Percentiles rank a stretch among this genome's conserved stretches.
Evolutionary conservation across 1,140 invertebrate genomes (phyloP).

Genomic region (Drosophila kurseongensis): DNA sequence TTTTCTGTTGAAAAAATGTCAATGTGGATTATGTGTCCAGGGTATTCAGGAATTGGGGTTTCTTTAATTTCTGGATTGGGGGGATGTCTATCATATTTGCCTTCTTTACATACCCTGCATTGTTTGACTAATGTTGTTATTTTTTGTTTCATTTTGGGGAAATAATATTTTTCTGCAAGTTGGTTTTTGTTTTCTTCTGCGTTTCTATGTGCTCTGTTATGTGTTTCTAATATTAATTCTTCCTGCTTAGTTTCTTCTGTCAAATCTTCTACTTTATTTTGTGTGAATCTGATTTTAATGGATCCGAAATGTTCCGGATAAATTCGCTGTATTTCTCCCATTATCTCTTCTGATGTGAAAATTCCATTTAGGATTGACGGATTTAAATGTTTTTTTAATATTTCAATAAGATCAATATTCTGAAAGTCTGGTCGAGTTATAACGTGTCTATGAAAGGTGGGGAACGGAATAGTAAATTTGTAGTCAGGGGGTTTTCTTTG

Average conservation of each 20-base stretch:
- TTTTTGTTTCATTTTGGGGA: no score
- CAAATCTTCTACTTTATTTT: no score
- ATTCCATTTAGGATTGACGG: neutral
- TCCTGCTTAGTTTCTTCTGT: no score
- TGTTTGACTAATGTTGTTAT: no score
- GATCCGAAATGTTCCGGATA: no score
- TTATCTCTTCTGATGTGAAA: neutral
- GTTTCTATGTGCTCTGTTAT: no score
- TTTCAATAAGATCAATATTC: slow-evolving; percentile 1
- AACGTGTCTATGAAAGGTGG: neutral
- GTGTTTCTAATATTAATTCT: no score
- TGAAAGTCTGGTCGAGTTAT: slow-evolving; percentile 1
- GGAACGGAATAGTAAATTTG: neutral
- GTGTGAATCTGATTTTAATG: no score
- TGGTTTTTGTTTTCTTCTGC: no score
- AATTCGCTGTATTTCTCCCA: no score
- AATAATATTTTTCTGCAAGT: no score
- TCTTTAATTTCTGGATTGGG: slow-evolving; percentile 8
- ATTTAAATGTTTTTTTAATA: slow-evolving; percentile 2
- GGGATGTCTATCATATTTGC: slow-evolving; percentile 25
- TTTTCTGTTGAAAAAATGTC: slow-evolving; percentile 16
- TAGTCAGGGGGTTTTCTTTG: slow-evolving; percentile 18
- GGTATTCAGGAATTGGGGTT: slow-evolving; percentile 18
- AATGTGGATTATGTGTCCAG: neutral
- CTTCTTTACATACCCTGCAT: slow-evolving; percentile 50